Evolutionary conservation across 2,113 vertebrate genomes (phyloP), one percentile per base, ranked within the genome.

Genomic region (Hippolais icterina): DNA sequence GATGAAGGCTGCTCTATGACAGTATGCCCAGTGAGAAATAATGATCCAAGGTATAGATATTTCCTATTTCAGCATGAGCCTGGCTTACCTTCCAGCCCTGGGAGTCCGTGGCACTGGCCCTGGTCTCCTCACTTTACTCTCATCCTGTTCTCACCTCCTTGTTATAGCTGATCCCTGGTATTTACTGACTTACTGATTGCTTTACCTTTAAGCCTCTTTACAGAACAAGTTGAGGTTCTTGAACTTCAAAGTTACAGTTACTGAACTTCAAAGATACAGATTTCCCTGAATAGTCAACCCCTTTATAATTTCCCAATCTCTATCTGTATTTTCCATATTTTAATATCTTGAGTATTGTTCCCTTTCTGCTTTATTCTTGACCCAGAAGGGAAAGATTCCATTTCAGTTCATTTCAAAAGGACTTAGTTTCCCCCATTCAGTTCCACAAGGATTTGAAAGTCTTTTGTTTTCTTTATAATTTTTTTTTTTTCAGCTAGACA

Each of bases 1-100:
- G 17, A 25, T 0, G 0, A 85, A 69, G 9, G 24, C 25, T 86
- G 10, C 7, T 39, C 5, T 27, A 3, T 29, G 47, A 12, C 23
- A 42, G 12, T 60, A 42, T 83, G 2, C 2, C 14, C 16, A 27
- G 15, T 16, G 41, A 50, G 29, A 49, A 70, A 68, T 28, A 57
- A 50, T 9, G 17, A 54, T 12, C 8, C 47, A 83, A 35, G 25
- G 9, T 16, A 69, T 3, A 66, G 13, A 3, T 53, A 63, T 24
- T 39, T 49, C 19, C 7, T 18, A 0, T 37, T 71, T 29, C 9
- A 9, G 5, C 17, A 17, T 5, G 4, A 52, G 6, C 17, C 33
- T 69, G 21, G 3, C 7, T 49, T 90, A 12, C 28, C 12, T 89
- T 63, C n/a, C 47, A 88, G 42, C 13, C 39, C 33, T 21, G 13